Evolutionary conservation across 1,140 invertebrate genomes (phyloP), one percentile per base, ranked within the genome.

Genomic region (Fopius arisanus): DNA sequence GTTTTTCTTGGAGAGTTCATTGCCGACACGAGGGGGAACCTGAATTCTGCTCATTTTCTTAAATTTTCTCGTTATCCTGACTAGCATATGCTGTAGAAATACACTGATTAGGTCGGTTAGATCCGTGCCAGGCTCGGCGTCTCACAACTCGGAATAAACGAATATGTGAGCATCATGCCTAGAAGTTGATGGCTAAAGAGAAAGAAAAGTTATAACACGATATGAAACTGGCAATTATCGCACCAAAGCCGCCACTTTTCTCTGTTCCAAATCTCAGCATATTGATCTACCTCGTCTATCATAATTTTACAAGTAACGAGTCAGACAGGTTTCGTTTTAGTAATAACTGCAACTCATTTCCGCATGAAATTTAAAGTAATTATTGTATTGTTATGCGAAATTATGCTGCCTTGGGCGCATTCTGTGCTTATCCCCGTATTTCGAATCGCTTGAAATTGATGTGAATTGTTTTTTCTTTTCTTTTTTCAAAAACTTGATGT

Each of bases 161-260:
- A 59, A 59, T 59, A 59, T 59, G 54, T 59, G 54, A 59, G 21
- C 54, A 59, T 59, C 54, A 59, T 59, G 10, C 54, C 23, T 3
- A 59, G 23, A 21, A 59, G 54, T 26, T 59, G 54, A 59, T 23
- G 54, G 54, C 21, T 59, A 59, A 28, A 59, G 54, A 59, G 54
- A 59, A 59, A 26, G 54, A 59, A 59, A 26, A 59, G 54, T 59
- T 59, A 59, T 59, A 59, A 59, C 54, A 59, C 23, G 54, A 21
- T 59, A 59, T 59, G 54, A 59, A 26, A 59, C 54, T 59, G 54
- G 54, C 54, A 59, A 59, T 59, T 59, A 59, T 59, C 54, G 54
- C 54, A 19, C 54, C 54, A 59, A 26, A 59, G 26, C 54, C 54
- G 14, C 54, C 54, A 59, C 54, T 59, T 59, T 59, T 28, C 54